Conservation (phyloP, 2,888 invertebrate species). For the Calephelis perditalis region DNA sequence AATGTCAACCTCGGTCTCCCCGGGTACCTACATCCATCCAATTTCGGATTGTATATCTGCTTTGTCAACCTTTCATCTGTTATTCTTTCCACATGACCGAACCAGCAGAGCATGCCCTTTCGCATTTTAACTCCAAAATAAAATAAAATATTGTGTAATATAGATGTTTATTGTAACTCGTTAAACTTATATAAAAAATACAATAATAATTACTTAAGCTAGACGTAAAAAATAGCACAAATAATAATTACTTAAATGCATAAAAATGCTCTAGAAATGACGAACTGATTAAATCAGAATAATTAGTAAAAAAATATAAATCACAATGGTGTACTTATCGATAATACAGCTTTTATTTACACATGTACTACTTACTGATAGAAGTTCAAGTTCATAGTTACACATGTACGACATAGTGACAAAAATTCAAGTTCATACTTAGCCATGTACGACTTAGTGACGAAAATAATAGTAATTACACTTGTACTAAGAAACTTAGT, state of each 20-base stretch:
- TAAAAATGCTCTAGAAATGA: slow-evolving; percentile 33
- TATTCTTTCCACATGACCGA: too few species aligned
- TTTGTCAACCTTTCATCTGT: too few species aligned
- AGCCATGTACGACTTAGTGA: too few species aligned
- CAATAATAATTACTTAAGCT: slow-evolving; percentile 1
- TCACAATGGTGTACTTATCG: slow-evolving; percentile 56
- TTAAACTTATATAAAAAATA: slow-evolving; percentile 15
- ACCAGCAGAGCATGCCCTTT: too few species aligned
- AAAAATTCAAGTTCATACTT: not conserved
- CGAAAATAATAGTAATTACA: slow-evolving; percentile 1
- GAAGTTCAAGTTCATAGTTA: not conserved
- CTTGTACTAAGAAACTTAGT: too few species aligned
- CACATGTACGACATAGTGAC: slow-evolving; percentile 8
- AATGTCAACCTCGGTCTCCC: too few species aligned
- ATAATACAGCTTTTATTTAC: slow-evolving; percentile 19
- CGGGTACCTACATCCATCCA: too few species aligned
- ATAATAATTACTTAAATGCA: slow-evolving; percentile 35
- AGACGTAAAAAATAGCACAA: slow-evolving; percentile 22
- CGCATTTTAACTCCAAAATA: too few species aligned
- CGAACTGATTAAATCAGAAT: slow-evolving; percentile 39
- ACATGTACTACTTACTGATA: slow-evolving; percentile 13
- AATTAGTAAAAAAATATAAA: slow-evolving; percentile 53
- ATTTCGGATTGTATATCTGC: too few species aligned
- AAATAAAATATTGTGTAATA: slow-evolving; percentile 9
- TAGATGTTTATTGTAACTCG: slow-evolving; percentile 14